These are phyloP conservation scores for Pavo muticus DNA, from an alignment of 2,113 vertebrate species.

Conservation along the genomic window DNA sequence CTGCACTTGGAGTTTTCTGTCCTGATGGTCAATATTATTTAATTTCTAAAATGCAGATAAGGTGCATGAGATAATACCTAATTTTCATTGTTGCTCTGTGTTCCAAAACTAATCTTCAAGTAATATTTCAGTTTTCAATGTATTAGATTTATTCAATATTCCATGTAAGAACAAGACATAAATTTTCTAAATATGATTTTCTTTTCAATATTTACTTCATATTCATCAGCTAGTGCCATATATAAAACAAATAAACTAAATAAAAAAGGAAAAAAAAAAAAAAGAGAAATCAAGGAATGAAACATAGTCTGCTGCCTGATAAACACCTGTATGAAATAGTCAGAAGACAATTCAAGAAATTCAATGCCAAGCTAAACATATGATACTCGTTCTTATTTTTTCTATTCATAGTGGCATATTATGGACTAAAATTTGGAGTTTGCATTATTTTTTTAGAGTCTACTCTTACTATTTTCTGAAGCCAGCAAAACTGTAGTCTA, in stretches of 20 bases:
- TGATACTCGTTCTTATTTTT: background rate
- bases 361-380: background rate
- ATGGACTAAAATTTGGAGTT: background rate
- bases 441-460: background rate
- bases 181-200: background rate
- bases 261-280: background rate
- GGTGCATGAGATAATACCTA: background rate
- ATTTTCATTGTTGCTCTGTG: background rate
- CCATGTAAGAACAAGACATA: background rate
- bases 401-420: background rate
- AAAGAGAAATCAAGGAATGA: background rate
- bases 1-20: background rate
- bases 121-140: background rate
- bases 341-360: background rate
- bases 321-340: background rate
- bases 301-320: background rate
- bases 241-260: background rate
- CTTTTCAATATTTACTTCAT: background rate
- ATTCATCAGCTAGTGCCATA: background rate
- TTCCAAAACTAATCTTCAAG: background rate
- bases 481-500: background rate
- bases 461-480: background rate
- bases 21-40: background rate
- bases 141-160: background rate
- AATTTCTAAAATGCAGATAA: background rate